Conservation (phyloP, 1,140 invertebrate species). For the Calliopsis andreniformis region DNA sequence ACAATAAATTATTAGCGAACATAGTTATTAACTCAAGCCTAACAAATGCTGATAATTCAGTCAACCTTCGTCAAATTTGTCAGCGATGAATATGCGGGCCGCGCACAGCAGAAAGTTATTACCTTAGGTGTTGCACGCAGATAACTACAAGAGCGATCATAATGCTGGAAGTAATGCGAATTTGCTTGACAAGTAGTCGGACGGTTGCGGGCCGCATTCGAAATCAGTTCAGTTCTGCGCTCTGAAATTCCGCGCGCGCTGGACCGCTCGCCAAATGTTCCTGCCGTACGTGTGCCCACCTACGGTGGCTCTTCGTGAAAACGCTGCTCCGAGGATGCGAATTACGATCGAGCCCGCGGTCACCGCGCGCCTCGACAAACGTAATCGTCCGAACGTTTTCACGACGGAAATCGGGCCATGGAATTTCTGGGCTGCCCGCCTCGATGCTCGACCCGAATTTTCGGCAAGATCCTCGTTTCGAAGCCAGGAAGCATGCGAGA, state of each 20-base stretch:
- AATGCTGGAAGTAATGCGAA: slow-evolving; percentile 73
- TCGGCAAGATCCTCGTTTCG: slow-evolving; percentile 24
- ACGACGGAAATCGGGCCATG: slow-evolving; percentile 26
- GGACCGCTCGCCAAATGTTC: slow-evolving; percentile 18
- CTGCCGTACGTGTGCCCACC: slow-evolving; percentile 28
- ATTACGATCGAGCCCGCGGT: slow-evolving; percentile 21
- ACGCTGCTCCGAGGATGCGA: neutral
- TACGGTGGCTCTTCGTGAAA: slow-evolving; percentile 13
- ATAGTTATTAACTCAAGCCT: too few relatives aligned
- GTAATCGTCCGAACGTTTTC: slow-evolving; percentile 28
- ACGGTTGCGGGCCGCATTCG: slow-evolving; percentile 70
- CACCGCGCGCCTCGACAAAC: neutral
- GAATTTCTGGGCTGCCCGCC: slow-evolving; percentile 10
- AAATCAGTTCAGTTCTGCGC: slow-evolving; percentile 61
- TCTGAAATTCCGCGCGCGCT: slow-evolving; percentile 37
- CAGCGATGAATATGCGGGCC: slow-evolving; percentile 53
- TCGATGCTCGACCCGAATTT: neutral
- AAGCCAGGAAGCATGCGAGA: neutral
- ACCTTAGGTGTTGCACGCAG: slow-evolving; percentile 64
- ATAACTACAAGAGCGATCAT: slow-evolving; percentile 64
- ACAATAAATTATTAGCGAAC: too few relatives aligned
- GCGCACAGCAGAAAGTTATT: slow-evolving; percentile 65
- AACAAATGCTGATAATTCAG: too few relatives aligned
- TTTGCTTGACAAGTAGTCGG: slow-evolving; percentile 78
- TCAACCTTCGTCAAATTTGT: too few relatives aligned